Percentiles rank a stretch among this genome's conserved stretches.
phyloP scores from a whole-genome alignment of 2,888 invertebrate genomes.

The Cryptophagus acutangulus region DNA sequence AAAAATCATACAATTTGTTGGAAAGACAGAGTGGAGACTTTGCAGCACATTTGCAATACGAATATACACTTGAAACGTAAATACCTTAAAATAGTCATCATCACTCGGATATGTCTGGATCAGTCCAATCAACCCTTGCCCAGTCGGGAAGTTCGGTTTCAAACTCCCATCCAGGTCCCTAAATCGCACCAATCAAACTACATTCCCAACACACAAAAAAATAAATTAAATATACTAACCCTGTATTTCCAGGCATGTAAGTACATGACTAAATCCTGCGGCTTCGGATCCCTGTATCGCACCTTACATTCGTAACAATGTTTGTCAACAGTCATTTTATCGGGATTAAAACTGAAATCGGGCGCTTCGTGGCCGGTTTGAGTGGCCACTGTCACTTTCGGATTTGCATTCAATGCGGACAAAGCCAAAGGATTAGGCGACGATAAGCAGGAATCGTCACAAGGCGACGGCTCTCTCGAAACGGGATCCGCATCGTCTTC shows the following conservation, averaged over 20 bases:
- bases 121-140: conserved; percentile 83
- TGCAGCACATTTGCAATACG: too few relatives aligned
- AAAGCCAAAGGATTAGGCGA: conserved; percentile 37
- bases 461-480: conserved; percentile 68
- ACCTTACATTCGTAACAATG: conserved; percentile 93
- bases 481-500: conserved; percentile 62
- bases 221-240: conserved; percentile 50
- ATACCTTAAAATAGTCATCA: conserved; percentile 29
- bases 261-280: conserved; percentile 91
- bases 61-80: too few relatives aligned
- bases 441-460: conserved; percentile 52
- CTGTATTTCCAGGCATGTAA: conserved; percentile 92
- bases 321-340: conserved; percentile 73
- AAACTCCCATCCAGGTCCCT: conserved; percentile 94
- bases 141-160: conserved; percentile 88
- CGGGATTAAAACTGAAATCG: conserved; percentile 60
- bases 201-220: neutral
- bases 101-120: conserved; percentile 55
- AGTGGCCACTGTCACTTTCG: conserved; percentile 72
- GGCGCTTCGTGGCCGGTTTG: conserved; percentile 79
- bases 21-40: conserved; percentile 45
- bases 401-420: conserved; percentile 36
- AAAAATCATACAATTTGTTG: too few relatives aligned
- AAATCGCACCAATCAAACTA: conserved; percentile 2
- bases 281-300: conserved; percentile 84